Conservation (phyloP, 2,888 invertebrate species). For the Galerucella pusilla region DNA sequence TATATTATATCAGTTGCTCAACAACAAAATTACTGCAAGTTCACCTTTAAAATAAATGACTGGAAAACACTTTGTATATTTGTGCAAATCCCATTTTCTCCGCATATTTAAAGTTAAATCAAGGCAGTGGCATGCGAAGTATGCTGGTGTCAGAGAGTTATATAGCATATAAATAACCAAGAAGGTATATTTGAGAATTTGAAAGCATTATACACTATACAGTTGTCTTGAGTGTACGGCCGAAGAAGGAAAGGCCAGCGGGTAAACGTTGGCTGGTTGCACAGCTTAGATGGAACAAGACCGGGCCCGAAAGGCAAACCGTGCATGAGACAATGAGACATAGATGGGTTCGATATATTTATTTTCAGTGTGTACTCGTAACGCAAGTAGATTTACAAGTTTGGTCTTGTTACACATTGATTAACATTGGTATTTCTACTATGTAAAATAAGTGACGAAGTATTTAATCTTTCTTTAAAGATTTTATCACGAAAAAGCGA, state of each 20-base stretch:
- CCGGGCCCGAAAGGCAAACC: conserved; percentile 39
- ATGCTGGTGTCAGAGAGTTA: conserved; percentile 50
- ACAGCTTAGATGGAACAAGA: conserved; percentile 23
- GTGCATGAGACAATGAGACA: conserved; percentile 46
- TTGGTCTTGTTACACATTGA: conserved; percentile 45
- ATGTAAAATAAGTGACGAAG: conserved; percentile 30
- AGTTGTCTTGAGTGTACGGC: conserved; percentile 33
- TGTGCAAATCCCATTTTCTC: conserved; percentile 1
- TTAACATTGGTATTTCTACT: conserved; percentile 42
- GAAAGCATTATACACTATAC: conserved; percentile 48
- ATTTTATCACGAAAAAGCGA: conserved; percentile 1
- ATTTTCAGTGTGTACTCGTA: conserved; percentile 35
- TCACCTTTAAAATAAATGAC: not conserved
- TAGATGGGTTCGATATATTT: conserved; percentile 45
- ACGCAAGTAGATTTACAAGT: conserved; percentile 33
- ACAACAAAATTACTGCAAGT: too few species aligned
- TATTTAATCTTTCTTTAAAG: conserved; percentile 14
- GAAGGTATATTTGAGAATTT: conserved; percentile 51
- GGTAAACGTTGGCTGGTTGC: conserved; percentile 20
- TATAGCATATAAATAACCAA: conserved; percentile 46
- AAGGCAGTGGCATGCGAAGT: conserved; percentile 28
- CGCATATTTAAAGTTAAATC: conserved; percentile 11
- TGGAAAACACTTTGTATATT: conserved; percentile 7
- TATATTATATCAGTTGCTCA: too few species aligned
- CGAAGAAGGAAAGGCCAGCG: conserved; percentile 32